Percentiles rank a stretch among this genome's conserved stretches.
Conservation (phyloP, 2,797 vertebrate genomes). For the Pipistrellus nathusii region DNA sequence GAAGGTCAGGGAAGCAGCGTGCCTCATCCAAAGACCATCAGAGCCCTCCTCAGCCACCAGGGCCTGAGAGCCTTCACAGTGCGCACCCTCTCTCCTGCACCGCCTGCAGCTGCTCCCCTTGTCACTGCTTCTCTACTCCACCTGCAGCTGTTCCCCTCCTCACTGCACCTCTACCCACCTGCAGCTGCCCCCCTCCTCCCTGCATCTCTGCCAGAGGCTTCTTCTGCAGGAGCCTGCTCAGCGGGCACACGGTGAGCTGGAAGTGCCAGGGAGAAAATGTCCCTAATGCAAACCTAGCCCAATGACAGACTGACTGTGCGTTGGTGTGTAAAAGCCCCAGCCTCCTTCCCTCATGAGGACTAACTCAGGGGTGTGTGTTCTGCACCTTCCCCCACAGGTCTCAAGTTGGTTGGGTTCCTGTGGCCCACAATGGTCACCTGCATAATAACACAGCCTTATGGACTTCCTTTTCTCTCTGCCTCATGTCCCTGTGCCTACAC, state of each 20-base stretch:
- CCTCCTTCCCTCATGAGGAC: neutral
- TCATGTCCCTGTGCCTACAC: neutral
- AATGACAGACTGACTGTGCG: fast-evolving
- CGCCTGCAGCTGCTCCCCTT: neutral
- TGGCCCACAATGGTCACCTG: neutral
- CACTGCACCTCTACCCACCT: too few species aligned
- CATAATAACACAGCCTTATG: neutral
- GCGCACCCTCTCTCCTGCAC: neutral
- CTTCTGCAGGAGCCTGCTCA: neutral
- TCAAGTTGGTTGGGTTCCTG: neutral
- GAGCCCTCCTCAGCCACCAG: neutral
- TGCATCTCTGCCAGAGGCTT: neutral
- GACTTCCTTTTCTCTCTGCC: neutral
- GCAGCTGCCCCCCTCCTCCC: too few species aligned
- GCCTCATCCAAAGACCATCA: neutral
- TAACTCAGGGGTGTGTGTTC: fast-evolving
- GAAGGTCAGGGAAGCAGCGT: neutral
- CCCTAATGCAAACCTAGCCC: neutral
- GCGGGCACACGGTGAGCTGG: fast-evolving
- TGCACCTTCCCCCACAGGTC: neutral
- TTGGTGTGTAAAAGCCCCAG: neutral
- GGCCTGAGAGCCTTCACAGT: neutral
- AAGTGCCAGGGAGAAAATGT: neutral
- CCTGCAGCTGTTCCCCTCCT: too few species aligned
- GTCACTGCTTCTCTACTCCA: neutral